Base-by-base conservation (phyloP, 2,113 vertebrate genomes). In the Centrocercus urophasianus region DNA sequence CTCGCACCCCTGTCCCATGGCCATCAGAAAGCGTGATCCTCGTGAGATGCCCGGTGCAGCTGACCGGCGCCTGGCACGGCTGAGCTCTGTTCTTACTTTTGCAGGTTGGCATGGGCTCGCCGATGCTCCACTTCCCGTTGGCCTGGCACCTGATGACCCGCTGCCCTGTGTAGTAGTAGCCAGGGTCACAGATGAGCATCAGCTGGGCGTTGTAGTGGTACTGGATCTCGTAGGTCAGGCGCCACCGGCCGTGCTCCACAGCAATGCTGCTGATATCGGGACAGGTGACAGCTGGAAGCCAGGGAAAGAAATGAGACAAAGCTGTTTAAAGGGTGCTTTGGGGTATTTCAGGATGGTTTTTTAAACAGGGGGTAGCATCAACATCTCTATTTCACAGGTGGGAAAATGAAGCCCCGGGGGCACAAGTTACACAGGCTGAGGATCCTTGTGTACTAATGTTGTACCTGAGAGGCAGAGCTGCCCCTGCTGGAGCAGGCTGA, bases 121-220 rank as follows among this genome's bases (percentile, higher is more conserved):
- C 98, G 27, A 99, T 98, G 97, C 98, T 99, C 99, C 99, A 99
- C 43, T 96, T 98, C 56, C 99, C 98, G 27, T 98, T 99, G 90
- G 98, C 98, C 96, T 99, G 98, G 95, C 99, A 99, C 88, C 91
- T 97, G 96, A 99, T 99, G 90, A 99, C 98, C 57, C 99, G 98
- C 57, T 98, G 98, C 87, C 99, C 99, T 0, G 98, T 98, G 97
- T 99, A 99, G 98, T 99, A 99, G 97, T 99, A 99, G 10, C 99
- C 99, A 0, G 99, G 99, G 97, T 99, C 99, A 28, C 99, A 99
- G 96, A 98, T 98, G 95, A 99, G 98, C 98, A 99, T 99, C 76
- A 99, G 98, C 88, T 99, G 98, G 63, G 99, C 98, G 4, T 98
- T 98, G 89, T 98, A 99, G 95, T 99, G 99, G 97, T 99, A 98